Evolutionary conservation across 30 jellyfish, hydroid and myxozoan species (phyloP).

Genomic region (Hydra vulgaris): DNA sequence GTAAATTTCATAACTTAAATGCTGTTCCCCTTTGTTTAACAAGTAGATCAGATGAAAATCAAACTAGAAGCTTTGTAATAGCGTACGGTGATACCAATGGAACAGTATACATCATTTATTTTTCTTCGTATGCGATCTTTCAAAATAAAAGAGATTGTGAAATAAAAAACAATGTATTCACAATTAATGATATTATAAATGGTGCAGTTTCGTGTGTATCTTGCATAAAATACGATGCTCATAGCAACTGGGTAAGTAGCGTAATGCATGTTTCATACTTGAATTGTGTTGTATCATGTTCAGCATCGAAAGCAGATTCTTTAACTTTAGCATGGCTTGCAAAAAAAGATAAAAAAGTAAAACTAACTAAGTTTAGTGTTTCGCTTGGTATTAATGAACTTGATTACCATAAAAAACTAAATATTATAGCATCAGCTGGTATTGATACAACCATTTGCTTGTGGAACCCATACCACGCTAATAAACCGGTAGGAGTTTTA

Average conservation of each 20-base stretch:
- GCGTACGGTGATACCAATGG: constrained; percentile 89
- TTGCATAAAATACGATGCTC: constrained; percentile 44
- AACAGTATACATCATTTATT: constrained; percentile 45
- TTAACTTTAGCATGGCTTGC: constrained; percentile 78
- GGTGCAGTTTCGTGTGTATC: constrained; percentile 42
- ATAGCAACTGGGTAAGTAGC: constrained; percentile 79
- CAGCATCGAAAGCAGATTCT: constrained; percentile 65
- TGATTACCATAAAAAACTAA: constrained; percentile 67
- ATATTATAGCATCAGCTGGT: constrained; percentile 94
- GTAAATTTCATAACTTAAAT: constrained; percentile 48
- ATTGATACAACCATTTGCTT: constrained; percentile 69
- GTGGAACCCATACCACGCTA: constrained; percentile 91
- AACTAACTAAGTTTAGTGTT: constrained; percentile 49
- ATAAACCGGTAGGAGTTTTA: constrained; percentile 81
- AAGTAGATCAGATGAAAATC: constrained; percentile 61
- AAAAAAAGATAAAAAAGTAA: constrained; percentile 45
- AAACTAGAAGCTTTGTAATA: constrained; percentile 38
- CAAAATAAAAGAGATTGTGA: background rate
- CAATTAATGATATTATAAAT: constrained; percentile 33
- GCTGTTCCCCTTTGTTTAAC: constrained; percentile 65
- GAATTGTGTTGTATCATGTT: constrained; percentile 69
- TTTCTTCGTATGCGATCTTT: constrained; percentile 36
- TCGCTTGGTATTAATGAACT: constrained; percentile 75
- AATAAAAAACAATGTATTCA: background rate
- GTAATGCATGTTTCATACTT: constrained; percentile 45